Conservation (phyloP, 2,888 invertebrate species). For the Sphinx pinastri region DNA sequence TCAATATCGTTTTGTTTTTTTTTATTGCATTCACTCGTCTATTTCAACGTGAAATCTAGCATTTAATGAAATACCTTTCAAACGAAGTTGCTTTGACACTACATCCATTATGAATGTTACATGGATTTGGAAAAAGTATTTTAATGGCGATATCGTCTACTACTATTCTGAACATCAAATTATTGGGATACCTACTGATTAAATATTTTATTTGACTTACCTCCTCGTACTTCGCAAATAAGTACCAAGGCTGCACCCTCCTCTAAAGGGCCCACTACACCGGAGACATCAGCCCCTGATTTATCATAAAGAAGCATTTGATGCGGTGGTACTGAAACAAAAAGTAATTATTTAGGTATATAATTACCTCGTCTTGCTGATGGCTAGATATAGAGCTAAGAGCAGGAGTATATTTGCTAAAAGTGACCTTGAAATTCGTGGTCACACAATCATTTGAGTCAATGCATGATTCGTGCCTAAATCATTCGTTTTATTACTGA, state of each 20-base stretch:
- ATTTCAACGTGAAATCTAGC: not conserved
- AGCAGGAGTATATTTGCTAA: not conserved
- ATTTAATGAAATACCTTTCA: slow-evolving; percentile 1
- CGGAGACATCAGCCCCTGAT: slow-evolving; percentile 91
- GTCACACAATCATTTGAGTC: no score
- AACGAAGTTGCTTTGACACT: not conserved
- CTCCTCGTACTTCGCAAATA: slow-evolving; percentile 94
- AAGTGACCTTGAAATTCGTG: no score
- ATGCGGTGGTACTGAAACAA: slow-evolving; percentile 93
- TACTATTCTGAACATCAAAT: no score
- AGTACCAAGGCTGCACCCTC: slow-evolving; percentile 92
- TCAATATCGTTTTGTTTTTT: slow-evolving; percentile 16
- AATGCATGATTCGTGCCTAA: no score
- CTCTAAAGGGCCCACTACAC: slow-evolving; percentile 91
- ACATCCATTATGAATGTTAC: not conserved
- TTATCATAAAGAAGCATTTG: slow-evolving; percentile 93
- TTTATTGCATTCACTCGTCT: slow-evolving; percentile 6
- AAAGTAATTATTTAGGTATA: slow-evolving; percentile 19
- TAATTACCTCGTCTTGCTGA: not conserved
- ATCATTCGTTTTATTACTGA: no score
- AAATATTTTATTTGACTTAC: slow-evolving; percentile 81
- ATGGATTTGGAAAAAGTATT: not conserved
- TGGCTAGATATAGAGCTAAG: not conserved
- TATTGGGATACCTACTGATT: no score
- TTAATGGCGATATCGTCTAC: no score